Base-by-base conservation (phyloP, 2,113 vertebrate genomes). In the Coptodon rendalli region DNA sequence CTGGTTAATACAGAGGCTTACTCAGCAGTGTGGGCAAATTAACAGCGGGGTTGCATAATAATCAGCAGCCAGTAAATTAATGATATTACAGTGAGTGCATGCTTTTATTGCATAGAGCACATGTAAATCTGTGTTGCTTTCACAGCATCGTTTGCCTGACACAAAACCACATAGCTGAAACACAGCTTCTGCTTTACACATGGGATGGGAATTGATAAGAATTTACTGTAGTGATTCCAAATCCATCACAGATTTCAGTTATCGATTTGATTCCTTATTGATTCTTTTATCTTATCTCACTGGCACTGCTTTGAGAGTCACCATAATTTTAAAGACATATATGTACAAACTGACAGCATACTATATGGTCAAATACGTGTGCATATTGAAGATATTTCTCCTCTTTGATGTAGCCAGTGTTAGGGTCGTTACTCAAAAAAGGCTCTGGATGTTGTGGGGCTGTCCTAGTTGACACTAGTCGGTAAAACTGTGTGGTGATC, bases 341-440 rank as follows among this genome's bases (percentile, higher is more conserved):
- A 31, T 61, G 14, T 34, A 61, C 57, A 34, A 61, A 19, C 16
- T 63, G 16, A 61, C 57, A 19, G 16, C 9, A 34, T 61, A 6
- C 57, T 34, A 34, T 19, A 34, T 61, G 57, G 29, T 61, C 16
- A 61, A 34, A 61, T 34, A 34, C 1, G 8, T 4, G 16, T 61
- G 29, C 57, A 19, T 10, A 31, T 59, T 59, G 27, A 61, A 61
- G 57, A 31, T 17, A 31, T 61, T 61, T 61, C 8, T 16, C 57
- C 8, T 61, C 0, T 61, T 61, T 34, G 29, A 34, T 61, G 57
- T 0, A 61, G 16, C 16, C 57, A 0, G 5, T 61, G 57, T 34
- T 61, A 61, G 57, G 14, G 57, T 59, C 0, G 8, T 61, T 31
- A 31, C 57, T 61, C 57, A 61, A 31, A 61, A 61, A 61, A 61